Evolutionary conservation across 2,888 invertebrate species (phyloP).

Genomic region (Oxycera nigricornis): DNA sequence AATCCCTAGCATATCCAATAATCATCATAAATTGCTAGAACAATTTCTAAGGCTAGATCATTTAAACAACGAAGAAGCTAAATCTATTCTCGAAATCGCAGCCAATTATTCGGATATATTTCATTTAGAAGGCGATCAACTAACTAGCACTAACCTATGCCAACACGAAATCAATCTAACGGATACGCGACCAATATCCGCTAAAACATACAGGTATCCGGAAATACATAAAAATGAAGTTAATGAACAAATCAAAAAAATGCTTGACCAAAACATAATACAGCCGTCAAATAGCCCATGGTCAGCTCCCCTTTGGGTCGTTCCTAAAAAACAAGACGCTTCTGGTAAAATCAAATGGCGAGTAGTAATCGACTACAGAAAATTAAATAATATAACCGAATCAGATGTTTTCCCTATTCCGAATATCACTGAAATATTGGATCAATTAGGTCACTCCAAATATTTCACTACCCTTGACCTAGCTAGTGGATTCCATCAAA

Average conservation of each 20-base stretch:
- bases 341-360: slow-evolving; percentile 50
- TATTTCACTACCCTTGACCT: slow-evolving; percentile 58
- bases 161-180: not conserved
- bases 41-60: slow-evolving; percentile 41
- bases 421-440: slow-evolving; percentile 55
- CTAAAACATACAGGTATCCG: slow-evolving; percentile 31
- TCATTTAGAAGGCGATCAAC: slow-evolving; percentile 51
- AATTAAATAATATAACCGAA: slow-evolving; percentile 57
- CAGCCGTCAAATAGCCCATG: slow-evolving; percentile 47
- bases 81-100: slow-evolving; percentile 50
- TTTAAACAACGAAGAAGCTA: slow-evolving; percentile 31
- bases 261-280: slow-evolving; percentile 47
- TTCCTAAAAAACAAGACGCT: slow-evolving; percentile 49
- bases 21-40: slow-evolving; percentile 11
- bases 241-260: slow-evolving; percentile 12
- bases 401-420: slow-evolving; percentile 56
- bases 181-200: not conserved
- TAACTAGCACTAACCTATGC: slow-evolving; percentile 50
- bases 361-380: slow-evolving; percentile 57
- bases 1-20: no score
- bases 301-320: slow-evolving; percentile 48
- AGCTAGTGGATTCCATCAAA: slow-evolving; percentile 58
- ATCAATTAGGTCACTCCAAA: slow-evolving; percentile 55
- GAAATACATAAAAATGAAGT: slow-evolving; percentile 28
- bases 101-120: slow-evolving; percentile 48